Conservation (phyloP, 2,888 invertebrate species). For the Dichetophora obliterata region DNA sequence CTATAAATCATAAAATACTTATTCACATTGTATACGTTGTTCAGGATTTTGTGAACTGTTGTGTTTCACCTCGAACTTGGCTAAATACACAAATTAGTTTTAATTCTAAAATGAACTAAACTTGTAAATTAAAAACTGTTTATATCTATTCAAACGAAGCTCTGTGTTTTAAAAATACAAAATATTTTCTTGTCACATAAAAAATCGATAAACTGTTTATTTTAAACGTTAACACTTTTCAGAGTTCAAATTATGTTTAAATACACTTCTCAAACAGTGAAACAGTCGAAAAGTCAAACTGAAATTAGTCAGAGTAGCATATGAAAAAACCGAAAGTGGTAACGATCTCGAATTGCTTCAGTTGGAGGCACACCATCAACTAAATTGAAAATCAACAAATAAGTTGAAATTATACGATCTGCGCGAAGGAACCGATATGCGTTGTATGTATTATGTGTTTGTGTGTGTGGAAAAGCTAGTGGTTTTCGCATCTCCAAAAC, state of each 20-base stretch:
- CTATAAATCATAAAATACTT: no score
- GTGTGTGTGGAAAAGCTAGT: not conserved
- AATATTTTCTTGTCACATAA: no score
- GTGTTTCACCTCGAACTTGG: no score
- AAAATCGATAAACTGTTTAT: no score
- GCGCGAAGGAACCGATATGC: slow-evolving; percentile 8
- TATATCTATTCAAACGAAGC: no score
- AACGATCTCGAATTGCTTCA: slow-evolving; percentile 54
- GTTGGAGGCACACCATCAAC: slow-evolving; percentile 63
- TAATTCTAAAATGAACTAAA: no score
- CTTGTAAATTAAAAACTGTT: no score
- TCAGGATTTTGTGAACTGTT: no score
- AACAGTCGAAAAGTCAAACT: not conserved
- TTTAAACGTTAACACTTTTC: no score
- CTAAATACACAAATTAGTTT: no score
- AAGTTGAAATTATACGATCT: slow-evolving; percentile 61
- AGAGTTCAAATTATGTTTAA: slow-evolving; percentile 24
- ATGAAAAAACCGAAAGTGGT: slow-evolving; percentile 3
- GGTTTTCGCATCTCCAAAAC: not conserved
- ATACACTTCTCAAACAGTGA: slow-evolving; percentile 54
- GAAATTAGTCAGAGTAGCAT: not conserved
- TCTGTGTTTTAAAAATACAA: no score
- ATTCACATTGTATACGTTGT: no score
- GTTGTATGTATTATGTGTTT: slow-evolving; percentile 2
- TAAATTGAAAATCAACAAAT: slow-evolving; percentile 60